These are phyloP conservation scores for Nebria ingens DNA, from an alignment of 1,140 invertebrate genomes.

Conservation along the genomic window DNA sequence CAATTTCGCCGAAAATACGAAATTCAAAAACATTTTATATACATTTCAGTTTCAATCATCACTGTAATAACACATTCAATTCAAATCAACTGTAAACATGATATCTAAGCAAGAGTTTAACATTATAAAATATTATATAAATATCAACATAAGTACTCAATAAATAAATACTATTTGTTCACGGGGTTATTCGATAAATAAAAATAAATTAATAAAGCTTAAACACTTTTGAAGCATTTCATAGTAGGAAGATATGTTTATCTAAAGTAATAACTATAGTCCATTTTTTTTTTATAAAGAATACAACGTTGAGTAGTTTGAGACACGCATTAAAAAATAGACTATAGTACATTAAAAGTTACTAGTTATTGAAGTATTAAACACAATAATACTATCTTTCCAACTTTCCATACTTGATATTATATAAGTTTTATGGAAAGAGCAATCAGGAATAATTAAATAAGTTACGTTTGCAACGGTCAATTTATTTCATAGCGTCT, in stretches of 20 bases:
- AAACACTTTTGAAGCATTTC: neutral
- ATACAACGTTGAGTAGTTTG: too few species aligned
- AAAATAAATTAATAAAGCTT: neutral
- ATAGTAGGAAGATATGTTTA: slow-evolving; percentile 1
- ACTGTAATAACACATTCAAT: slow-evolving; percentile 1
- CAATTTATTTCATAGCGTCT: slow-evolving; percentile 23
- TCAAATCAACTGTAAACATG: neutral
- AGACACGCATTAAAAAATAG: too few species aligned
- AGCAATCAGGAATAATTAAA: neutral
- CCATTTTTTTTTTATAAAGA: too few species aligned
- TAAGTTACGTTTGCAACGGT: slow-evolving; percentile 1
- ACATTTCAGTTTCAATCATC: neutral
- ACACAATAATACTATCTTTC: too few species aligned
- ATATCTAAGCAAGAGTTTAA: neutral
- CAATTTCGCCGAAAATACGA: neutral
- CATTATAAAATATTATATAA: neutral
- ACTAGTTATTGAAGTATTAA: too few species aligned
- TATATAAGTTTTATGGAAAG: neutral
- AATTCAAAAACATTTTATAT: slow-evolving; percentile 4
- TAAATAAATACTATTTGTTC: neutral
- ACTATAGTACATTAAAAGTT: too few species aligned
- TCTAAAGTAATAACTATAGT: too few species aligned
- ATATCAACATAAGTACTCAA: neutral
- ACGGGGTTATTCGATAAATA: neutral
- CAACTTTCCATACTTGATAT: too few species aligned